Conservation (phyloP, 2,113 vertebrate species). For the Pseudonaja textilis region DNA sequence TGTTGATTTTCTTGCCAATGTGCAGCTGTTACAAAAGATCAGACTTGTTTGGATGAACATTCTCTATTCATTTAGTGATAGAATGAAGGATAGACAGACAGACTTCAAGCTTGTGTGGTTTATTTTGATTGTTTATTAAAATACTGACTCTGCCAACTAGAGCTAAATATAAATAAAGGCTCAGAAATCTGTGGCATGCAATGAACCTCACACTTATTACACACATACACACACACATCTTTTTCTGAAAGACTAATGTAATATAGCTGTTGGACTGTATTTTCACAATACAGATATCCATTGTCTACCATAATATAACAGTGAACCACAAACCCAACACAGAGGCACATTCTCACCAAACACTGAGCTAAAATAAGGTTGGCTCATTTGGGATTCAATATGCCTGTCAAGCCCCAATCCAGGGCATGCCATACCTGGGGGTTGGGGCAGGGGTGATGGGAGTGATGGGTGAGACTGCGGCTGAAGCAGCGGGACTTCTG, state of each 20-base stretch:
- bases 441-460: too few species aligned
- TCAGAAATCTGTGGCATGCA: background rate
- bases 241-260: background rate
- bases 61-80: background rate
- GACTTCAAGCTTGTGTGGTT: background rate
- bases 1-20: background rate
- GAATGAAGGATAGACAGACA: background rate
- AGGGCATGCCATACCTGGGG: too few species aligned
- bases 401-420: background rate
- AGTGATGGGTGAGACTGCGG: too few species aligned
- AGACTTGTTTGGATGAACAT: background rate
- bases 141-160: background rate
- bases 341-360: background rate
- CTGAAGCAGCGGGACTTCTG: too few species aligned
- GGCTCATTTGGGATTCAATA: background rate
- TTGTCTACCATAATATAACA: background rate
- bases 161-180: background rate
- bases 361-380: background rate
- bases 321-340: background rate
- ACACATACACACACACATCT: background rate
- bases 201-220: background rate
- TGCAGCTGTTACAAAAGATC: background rate
- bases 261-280: background rate
- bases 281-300: background rate
- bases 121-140: background rate